Evolutionary conservation across 2,113 vertebrate genomes (phyloP), one percentile per base, ranked within the genome.

Genomic region (Pseudorasbora parva): DNA sequence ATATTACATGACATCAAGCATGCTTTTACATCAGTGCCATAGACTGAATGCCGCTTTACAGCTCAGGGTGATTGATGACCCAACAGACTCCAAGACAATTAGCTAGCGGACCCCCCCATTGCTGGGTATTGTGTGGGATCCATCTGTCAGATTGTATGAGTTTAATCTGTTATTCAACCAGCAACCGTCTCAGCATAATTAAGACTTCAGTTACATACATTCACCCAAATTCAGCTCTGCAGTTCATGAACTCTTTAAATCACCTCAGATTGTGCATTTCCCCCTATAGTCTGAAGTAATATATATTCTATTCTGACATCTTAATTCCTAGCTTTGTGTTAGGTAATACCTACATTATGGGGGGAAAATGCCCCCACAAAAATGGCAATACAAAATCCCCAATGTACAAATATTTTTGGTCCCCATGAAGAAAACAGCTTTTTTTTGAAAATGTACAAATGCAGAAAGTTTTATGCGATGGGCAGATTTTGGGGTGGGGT

Each of bases 21-120:
- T 84, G 89, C 84, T 91, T 90, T 90, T 91, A 90, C 92, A 92
- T 93, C 93, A 94, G 89, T 88, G 91, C 88, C 90, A 92, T 90
- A 92, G 91, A 87, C 81, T 17, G 76, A 78, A 51, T 75, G 90
- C 91, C 59, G 89, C 88, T 87, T 85, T 88, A 85, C 45, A 88
- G 90, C 90, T 89, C 88, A 74, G 72, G 56, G 88, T 95, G 94
- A 95, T 94, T 91, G 93, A 95, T 95, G 91, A 90, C 90, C 93
- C 91, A 92, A 94, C 92, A 92, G 92, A 91, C 93, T 91, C 89
- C 85, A 84, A 92, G 92, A 94, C 93, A 94, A 94, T 95, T 94
- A 94, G 92, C 92, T 86, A 81, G 90, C 88, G 90, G 88, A 77
- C 90, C 87, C 89, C 91, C 90, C 88, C 85, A 51, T 84, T 51